Evolutionary conservation across 1,140 invertebrate genomes (phyloP).

Genomic region (Lepidurus apus): DNA sequence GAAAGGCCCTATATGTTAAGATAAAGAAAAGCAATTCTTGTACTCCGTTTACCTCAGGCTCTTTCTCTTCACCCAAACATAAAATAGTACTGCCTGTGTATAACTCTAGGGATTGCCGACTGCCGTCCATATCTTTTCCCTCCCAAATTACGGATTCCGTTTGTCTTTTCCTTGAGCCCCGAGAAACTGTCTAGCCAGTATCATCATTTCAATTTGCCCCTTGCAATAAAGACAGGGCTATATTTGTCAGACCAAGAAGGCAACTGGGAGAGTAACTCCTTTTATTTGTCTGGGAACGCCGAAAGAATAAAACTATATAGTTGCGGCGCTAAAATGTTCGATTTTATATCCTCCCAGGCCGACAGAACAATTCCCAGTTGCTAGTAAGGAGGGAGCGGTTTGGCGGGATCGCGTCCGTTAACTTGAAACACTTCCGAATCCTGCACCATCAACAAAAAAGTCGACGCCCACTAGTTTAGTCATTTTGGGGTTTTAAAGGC

Average conservation of each 20-base stretch:
- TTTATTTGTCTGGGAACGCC: constrained; percentile 46
- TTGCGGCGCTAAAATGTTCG: background rate
- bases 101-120: constrained; percentile 14
- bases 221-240: background rate
- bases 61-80: background rate
- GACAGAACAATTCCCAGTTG: constrained; percentile 49
- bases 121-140: background rate
- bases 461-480: no score
- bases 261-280: constrained; percentile 26
- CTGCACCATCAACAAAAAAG: no score
- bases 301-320: constrained; percentile 39
- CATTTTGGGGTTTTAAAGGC: no score
- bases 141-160: background rate
- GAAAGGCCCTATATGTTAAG: background rate
- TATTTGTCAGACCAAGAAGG: constrained; percentile 51
- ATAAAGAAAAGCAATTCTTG: constrained; percentile 24
- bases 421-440: no score
- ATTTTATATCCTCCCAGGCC: constrained; percentile 47
- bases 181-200: constrained; percentile 16
- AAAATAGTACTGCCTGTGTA: background rate
- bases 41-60: background rate
- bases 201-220: constrained; percentile 10
- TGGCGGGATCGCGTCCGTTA: no score
- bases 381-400: constrained; percentile 47
- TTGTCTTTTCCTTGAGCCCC: background rate